A percentile compares a stretch with the other conserved stretches of the same genome.
Evolutionary conservation across 2,888 invertebrate species (phyloP).

Genomic region (Conus canariensis): DNA sequence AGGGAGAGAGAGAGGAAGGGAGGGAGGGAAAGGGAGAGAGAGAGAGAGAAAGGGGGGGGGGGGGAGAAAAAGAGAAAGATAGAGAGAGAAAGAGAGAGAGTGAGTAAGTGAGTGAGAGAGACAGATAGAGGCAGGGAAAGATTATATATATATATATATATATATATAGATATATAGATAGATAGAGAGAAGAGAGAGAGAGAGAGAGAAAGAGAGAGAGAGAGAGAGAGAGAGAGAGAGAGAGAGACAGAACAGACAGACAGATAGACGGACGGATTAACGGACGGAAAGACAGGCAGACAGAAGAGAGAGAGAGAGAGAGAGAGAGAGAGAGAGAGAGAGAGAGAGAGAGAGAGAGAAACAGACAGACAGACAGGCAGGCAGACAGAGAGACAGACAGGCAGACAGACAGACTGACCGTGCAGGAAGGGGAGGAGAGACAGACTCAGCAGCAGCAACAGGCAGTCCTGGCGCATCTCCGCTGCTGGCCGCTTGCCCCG

Average conservation of each 20-base stretch:
- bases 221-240: neutral
- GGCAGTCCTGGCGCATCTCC: conserved; percentile 37
- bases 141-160: too few species aligned
- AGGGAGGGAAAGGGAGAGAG: neutral
- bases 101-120: too few species aligned
- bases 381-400: conserved; percentile 17
- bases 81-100: too few species aligned
- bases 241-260: neutral
- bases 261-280: neutral
- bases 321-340: neutral
- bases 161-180: too few species aligned
- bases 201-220: neutral
- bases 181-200: neutral
- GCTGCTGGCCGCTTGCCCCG: conserved; percentile 33
- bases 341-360: neutral
- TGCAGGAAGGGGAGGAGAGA: conserved; percentile 27
- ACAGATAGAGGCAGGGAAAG: too few species aligned
- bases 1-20: neutral
- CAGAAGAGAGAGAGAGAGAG: neutral
- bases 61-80: too few species aligned
- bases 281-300: neutral
- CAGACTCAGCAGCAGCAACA: conserved; percentile 28
- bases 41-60: too few species aligned
- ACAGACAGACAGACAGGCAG: neutral
- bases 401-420: neutral